Conservation (phyloP, 2,888 invertebrate species). For the Diarsia brunnea region DNA sequence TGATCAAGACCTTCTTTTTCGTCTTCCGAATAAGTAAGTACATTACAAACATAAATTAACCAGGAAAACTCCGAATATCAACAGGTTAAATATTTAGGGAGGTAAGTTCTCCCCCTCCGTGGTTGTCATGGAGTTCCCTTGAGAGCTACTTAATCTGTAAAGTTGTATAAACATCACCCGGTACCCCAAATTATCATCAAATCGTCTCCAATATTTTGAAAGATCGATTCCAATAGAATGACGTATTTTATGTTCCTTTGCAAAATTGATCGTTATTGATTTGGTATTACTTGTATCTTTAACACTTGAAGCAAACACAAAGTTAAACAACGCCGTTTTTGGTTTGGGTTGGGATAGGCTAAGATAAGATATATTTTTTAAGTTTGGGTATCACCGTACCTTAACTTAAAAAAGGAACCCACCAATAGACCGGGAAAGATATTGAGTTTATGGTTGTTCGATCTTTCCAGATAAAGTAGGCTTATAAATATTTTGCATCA, state of each 20-base stretch:
- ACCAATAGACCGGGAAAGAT: background rate
- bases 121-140: slow-evolving; percentile 17
- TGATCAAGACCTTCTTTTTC: no score
- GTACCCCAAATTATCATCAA: background rate
- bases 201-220: background rate
- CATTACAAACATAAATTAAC: slow-evolving; percentile 22
- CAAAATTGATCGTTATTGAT: no score
- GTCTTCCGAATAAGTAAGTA: slow-evolving; percentile 3
- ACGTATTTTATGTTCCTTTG: background rate
- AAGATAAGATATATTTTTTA: no score
- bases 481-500: background rate
- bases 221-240: background rate
- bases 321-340: background rate
- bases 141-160: slow-evolving; percentile 42
- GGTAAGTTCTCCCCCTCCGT: background rate
- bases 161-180: slow-evolving; percentile 28
- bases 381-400: no score
- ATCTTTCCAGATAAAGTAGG: background rate
- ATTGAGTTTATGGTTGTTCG: background rate
- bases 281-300: background rate
- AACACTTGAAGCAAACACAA: background rate
- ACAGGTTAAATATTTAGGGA: slow-evolving; percentile 43
- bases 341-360: no score
- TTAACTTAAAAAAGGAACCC: background rate
- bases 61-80: slow-evolving; percentile 32